Evolutionary conservation across 1,140 invertebrate species (phyloP).

Genomic region (Camponotus pennsylvanicus): DNA sequence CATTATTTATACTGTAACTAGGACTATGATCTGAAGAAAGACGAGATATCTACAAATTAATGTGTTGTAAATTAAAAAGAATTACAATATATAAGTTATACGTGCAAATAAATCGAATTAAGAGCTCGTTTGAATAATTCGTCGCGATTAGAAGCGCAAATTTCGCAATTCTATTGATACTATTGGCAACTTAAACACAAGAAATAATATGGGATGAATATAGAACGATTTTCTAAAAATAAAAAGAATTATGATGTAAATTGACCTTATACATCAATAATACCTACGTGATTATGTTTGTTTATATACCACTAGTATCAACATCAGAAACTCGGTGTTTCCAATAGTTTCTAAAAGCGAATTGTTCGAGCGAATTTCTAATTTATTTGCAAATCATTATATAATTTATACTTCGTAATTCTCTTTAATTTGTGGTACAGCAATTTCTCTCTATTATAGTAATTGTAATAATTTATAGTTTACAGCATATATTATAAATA

Average conservation of each 20-base stretch:
- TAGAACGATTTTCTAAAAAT: background rate
- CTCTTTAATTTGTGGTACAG: background rate
- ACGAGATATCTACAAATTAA: background rate
- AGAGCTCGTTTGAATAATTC: background rate
- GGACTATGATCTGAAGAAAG: background rate
- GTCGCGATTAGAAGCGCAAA: background rate
- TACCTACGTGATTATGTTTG: constrained; percentile 26
- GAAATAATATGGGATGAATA: background rate
- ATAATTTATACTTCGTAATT: constrained; percentile 4
- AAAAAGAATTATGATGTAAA: background rate
- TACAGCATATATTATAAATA: background rate
- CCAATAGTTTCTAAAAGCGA: background rate
- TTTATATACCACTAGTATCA: background rate
- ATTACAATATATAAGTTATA: background rate
- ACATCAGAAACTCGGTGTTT: background rate
- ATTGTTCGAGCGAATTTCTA: background rate
- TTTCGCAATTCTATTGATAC: background rate
- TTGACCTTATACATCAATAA: background rate
- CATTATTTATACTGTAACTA: background rate
- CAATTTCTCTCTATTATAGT: background rate
- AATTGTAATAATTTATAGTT: background rate
- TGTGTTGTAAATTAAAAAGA: background rate
- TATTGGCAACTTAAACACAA: constrained; percentile 13
- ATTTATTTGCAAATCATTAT: background rate
- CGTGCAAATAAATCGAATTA: constrained; percentile 6